Percentiles rank a stretch among this genome's conserved stretches.
Evolutionary conservation across 2,888 invertebrate species (phyloP).

Genomic region (Coelinius sp.): DNA sequence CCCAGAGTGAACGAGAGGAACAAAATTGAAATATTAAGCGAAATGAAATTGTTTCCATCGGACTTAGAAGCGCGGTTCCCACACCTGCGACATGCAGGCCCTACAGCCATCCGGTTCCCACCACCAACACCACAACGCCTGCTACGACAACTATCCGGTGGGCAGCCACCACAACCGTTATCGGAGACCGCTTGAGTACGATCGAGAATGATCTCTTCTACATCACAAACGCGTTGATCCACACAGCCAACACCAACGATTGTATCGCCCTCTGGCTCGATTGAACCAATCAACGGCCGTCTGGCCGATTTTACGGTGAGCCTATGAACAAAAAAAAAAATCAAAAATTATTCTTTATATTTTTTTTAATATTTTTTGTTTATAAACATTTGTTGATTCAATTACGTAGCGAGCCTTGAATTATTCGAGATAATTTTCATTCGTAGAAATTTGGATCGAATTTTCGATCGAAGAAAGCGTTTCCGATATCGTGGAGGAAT

Average conservation of each 20-base stretch:
- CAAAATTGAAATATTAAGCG: slow-evolving; percentile 57
- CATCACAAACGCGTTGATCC: slow-evolving; percentile 34
- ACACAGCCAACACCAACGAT: slow-evolving; percentile 54
- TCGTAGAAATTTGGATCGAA: background rate
- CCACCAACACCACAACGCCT: slow-evolving; percentile 57
- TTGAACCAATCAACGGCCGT: slow-evolving; percentile 51
- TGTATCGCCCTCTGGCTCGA: slow-evolving; percentile 46
- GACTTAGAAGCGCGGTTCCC: slow-evolving; percentile 70
- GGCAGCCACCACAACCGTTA: slow-evolving; percentile 61
- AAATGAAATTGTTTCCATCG: slow-evolving; percentile 70
- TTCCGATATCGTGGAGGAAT: slow-evolving; percentile 22
- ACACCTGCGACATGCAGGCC: slow-evolving; percentile 70
- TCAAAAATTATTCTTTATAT: background rate
- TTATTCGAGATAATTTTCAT: background rate
- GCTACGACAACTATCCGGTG: slow-evolving; percentile 68
- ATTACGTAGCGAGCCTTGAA: slow-evolving; percentile 21
- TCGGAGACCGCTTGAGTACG: slow-evolving; percentile 69
- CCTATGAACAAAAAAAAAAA: slow-evolving; percentile 45
- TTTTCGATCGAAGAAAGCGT: background rate
- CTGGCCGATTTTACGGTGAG: slow-evolving; percentile 67
- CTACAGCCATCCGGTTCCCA: slow-evolving; percentile 68
- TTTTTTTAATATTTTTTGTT: slow-evolving; percentile 4
- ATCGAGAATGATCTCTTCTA: slow-evolving; percentile 41
- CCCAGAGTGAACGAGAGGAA: too few species aligned
- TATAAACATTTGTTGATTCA: background rate